phyloP scores from a whole-genome alignment of 2,888 invertebrate species.

The Cosmia pyralina region DNA sequence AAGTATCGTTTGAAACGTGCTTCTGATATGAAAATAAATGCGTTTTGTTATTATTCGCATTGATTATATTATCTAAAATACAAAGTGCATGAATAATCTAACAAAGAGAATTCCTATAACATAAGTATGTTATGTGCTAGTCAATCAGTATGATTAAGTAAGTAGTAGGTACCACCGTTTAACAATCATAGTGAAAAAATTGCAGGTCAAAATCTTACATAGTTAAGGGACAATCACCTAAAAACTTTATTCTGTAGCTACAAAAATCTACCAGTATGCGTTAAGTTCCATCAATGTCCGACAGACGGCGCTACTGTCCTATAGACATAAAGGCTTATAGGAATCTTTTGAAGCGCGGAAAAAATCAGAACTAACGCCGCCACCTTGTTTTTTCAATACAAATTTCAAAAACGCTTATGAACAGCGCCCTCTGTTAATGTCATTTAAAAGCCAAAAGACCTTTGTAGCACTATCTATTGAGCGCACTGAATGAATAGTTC shows the following conservation, averaged over 20 bases:
- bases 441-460: background rate
- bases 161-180: too few relatives aligned
- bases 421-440: background rate
- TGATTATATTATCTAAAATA: conserved; percentile 1
- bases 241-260: background rate
- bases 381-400: background rate
- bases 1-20: background rate
- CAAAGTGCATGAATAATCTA: conserved; percentile 3
- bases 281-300: background rate
- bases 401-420: background rate
- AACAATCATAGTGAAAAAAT: too few relatives aligned
- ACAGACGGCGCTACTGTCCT: background rate
- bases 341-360: background rate
- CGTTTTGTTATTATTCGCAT: background rate
- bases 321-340: background rate
- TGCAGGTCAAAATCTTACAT: too few relatives aligned
- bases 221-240: too few relatives aligned
- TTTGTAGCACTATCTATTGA: background rate
- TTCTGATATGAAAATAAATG: background rate
- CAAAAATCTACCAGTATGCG: background rate
- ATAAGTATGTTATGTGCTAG: background rate
- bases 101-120: conserved; percentile 1
- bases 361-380: background rate
- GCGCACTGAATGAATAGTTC: background rate
- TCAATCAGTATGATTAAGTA: background rate